These are phyloP conservation scores for Amiota mariae DNA, from an alignment of 2,888 invertebrate genomes.

Conservation along the genomic window DNA sequence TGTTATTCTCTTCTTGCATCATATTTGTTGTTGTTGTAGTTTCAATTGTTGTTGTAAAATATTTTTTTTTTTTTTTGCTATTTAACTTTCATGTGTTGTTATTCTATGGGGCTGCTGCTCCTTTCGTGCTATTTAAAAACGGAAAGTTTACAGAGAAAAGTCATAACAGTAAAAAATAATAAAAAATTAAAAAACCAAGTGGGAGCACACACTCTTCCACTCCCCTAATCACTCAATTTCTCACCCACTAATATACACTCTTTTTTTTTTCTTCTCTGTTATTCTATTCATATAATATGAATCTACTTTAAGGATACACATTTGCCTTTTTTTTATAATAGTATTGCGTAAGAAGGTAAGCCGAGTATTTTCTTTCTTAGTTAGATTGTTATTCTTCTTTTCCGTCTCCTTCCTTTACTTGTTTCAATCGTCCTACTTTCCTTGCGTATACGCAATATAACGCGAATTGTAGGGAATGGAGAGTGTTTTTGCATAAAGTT, in stretches of 20 bases:
- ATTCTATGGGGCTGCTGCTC: background rate
- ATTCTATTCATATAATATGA: conserved; percentile 24
- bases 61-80: background rate
- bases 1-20: conserved; percentile 11
- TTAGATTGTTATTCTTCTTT: no score
- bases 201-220: no score
- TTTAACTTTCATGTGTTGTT: conserved; percentile 16
- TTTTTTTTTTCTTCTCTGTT: no score
- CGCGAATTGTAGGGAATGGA: background rate
- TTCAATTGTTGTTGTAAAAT: background rate
- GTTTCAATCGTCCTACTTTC: background rate
- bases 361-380: conserved; percentile 33
- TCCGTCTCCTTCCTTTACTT: no score
- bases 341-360: conserved; percentile 25
- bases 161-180: conserved; percentile 58
- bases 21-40: background rate
- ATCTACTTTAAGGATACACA: background rate
- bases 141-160: conserved; percentile 60
- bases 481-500: conserved; percentile 11
- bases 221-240: no score
- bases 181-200: conserved; percentile 41
- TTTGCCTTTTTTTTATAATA: no score
- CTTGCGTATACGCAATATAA: conserved; percentile 12
- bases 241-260: no score
- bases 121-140: conserved; percentile 40